A percentile compares a stretch with the other conserved stretches of the same genome.
These are phyloP conservation scores for Oopsacas minuta DNA, from an alignment of 37 sponge, comb jelly and placozoan genomes.

Conservation along the genomic window DNA sequence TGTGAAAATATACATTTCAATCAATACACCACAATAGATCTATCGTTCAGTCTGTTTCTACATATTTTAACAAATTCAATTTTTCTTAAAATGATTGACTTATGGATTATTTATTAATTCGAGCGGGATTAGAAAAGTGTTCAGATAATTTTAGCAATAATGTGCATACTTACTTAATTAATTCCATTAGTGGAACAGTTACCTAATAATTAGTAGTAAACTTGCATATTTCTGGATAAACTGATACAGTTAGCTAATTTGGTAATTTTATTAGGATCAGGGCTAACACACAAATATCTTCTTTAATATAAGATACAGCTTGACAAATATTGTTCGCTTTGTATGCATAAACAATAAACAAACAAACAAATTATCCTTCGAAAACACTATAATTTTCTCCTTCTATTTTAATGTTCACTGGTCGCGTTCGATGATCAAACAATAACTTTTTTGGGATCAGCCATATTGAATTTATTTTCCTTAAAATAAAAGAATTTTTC, in stretches of 20 bases:
- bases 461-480: neutral
- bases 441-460: neutral
- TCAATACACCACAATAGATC: neutral
- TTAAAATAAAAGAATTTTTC: neutral
- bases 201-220: neutral
- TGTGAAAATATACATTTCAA: neutral
- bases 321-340: too few species aligned
- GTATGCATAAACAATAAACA: neutral
- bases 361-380: neutral
- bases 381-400: neutral
- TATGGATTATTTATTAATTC: too few species aligned
- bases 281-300: too few species aligned
- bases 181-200: too few species aligned
- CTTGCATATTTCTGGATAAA: neutral
- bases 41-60: neutral
- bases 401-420: neutral
- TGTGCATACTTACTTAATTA: too few species aligned
- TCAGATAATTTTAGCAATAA: too few species aligned
- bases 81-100: too few species aligned
- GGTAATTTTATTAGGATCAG: too few species aligned
- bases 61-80: neutral
- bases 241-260: too few species aligned
- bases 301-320: too few species aligned
- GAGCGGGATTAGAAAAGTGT: too few species aligned
- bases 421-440: neutral